Base-by-base conservation (phyloP, 2,888 invertebrate species). In the Xestia c-nigrum region DNA sequence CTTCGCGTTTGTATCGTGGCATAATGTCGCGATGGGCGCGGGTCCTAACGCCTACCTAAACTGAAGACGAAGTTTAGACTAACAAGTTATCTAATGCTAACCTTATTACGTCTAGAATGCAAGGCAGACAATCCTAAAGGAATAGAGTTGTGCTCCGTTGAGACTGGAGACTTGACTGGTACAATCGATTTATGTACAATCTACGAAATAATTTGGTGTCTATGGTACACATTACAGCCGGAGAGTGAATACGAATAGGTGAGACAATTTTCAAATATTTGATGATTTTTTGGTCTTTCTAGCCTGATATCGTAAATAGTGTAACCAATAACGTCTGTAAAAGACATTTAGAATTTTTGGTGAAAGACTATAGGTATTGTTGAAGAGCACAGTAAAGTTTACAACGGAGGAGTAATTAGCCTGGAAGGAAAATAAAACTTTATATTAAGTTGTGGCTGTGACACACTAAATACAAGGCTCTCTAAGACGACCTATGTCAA, bases 31-130 rank as follows among this genome's bases (percentile, higher is more conserved):
- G 9, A 61, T 61, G 19, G 1, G 10, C 61, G 19, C 4, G 9
- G 31, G 19, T 38, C 10, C 19, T 38, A 38, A 38, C 47, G 14
- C 57, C 24, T 16, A 12, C 3, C n/a, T 31, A 21, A 71, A 68
- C 67, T 69, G 46, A 14, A 38, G 24, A 19, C 57, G 31, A 74
- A 81, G 81, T 81, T 63, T 40, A 66, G 61, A 70, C 57, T 74
- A 66, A 76, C 50, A 52, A 57, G 69, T 82, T 71, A n/a, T n/a
- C n/a, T n/a, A 65, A 71, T 40, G 63, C 43, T 64, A 71, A 81
- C 47, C 14, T 71, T 43, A 70, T 74, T 80, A 85, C 66, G 59
- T 74, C 43, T 75, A 75, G 64, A 82, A 68, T 75, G 81, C 71
- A 82, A 68, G 65, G 55, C 85, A 81, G 57, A n/a, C 43, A 55